These are phyloP conservation scores for Ophthalmolycus amberensis DNA, from an alignment of 2,113 vertebrate genomes.

Conservation along the genomic window DNA sequence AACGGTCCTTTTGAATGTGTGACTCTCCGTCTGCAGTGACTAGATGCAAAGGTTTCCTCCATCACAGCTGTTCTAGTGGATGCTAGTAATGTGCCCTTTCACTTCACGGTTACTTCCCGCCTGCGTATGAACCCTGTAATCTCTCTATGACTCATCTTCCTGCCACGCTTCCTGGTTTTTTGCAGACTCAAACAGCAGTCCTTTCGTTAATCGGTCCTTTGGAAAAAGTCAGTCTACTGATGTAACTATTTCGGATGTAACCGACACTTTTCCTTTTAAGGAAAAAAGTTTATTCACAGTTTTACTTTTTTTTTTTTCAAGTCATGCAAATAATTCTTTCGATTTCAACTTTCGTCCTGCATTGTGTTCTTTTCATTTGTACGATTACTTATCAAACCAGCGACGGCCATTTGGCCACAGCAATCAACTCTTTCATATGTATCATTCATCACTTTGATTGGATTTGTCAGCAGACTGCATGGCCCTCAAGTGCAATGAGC, in stretches of 20 bases:
- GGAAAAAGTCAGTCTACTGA: slow-evolving; percentile 20
- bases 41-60: slow-evolving; percentile 17
- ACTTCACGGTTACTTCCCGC: slow-evolving; percentile 20
- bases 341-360: not conserved
- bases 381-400: not conserved
- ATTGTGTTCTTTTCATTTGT: not conserved
- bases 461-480: slow-evolving; percentile 8
- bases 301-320: not conserved
- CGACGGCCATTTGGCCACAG: not conserved
- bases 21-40: slow-evolving; percentile 2
- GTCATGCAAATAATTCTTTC: not conserved
- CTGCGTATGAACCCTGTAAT: slow-evolving; percentile 22
- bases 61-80: slow-evolving; percentile 17
- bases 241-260: slow-evolving; percentile 1
- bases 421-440: not conserved
- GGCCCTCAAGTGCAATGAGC: not conserved
- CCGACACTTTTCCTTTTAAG: not conserved
- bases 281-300: not conserved
- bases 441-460: slow-evolving; percentile 5
- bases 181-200: slow-evolving; percentile 12
- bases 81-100: slow-evolving; percentile 29
- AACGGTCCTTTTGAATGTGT: not conserved
- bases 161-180: slow-evolving; percentile 7
- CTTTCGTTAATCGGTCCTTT: slow-evolving; percentile 17
- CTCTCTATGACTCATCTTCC: slow-evolving; percentile 47